These are phyloP conservation scores for Oenanthe oenanthe DNA, from an alignment of 2,113 vertebrate genomes.

Conservation along the genomic window DNA sequence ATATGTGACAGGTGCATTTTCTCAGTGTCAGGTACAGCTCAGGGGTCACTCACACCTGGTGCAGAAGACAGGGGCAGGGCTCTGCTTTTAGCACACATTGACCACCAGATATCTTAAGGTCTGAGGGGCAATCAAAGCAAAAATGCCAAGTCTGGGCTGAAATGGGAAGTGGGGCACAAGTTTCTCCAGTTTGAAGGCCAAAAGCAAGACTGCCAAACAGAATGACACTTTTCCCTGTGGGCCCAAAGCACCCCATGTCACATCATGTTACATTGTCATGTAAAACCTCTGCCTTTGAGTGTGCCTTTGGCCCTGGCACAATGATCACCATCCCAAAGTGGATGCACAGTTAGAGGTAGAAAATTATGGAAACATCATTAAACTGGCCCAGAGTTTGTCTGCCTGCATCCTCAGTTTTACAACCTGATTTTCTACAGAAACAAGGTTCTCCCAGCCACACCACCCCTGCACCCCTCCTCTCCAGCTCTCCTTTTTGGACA, in stretches of 20 bases:
- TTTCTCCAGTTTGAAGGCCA: background rate
- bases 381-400: background rate
- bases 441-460: background rate
- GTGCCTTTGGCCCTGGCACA: background rate
- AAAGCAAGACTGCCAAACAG: background rate
- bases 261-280: background rate
- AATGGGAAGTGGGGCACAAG: fast-evolving
- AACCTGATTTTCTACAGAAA: background rate
- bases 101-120: background rate
- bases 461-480: background rate
- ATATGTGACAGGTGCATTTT: background rate
- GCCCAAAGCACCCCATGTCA: background rate
- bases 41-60: fast-evolving
- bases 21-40: background rate
- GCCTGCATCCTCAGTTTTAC: background rate
- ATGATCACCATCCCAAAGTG: background rate
- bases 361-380: background rate
- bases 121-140: background rate
- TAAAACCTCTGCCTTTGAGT: background rate
- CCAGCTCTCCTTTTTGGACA: background rate
- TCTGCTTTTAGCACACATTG: background rate
- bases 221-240: background rate
- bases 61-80: background rate
- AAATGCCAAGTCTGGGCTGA: background rate
- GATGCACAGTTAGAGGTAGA: background rate